Evolutionary conservation across 2,113 vertebrate genomes (phyloP).

Genomic region (Rhinoderma darwinii): DNA sequence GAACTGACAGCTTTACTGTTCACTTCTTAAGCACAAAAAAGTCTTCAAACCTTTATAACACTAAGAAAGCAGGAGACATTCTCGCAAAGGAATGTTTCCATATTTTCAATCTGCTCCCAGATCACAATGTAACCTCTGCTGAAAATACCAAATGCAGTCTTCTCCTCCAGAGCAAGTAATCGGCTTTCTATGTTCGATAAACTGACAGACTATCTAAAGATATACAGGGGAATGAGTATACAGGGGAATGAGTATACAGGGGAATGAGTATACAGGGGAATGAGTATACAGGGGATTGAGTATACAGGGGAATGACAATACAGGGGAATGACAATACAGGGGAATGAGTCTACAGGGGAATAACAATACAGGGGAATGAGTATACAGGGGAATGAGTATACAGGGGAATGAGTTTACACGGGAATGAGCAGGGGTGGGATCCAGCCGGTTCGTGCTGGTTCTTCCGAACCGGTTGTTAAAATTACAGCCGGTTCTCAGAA

Average conservation of each 20-base stretch:
- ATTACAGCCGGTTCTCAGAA: too few species aligned
- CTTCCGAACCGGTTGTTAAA: too few species aligned
- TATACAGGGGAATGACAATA: too few species aligned
- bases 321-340: too few species aligned
- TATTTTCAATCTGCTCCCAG: constrained; percentile 2
- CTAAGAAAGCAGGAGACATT: constrained; percentile 44
- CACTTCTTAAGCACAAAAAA: constrained; percentile 40
- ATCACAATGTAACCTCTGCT: constrained; percentile 37
- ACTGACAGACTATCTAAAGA: background rate
- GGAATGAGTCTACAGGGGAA: too few species aligned
- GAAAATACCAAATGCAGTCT: constrained; percentile 15
- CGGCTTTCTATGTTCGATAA: background rate
- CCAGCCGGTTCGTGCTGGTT: too few species aligned
- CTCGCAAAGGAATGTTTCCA: constrained; percentile 37
- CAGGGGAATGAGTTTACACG: too few species aligned
- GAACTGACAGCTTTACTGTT: constrained; percentile 45
- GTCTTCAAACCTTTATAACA: constrained; percentile 48
- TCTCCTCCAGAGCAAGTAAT: background rate
- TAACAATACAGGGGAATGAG: too few species aligned
- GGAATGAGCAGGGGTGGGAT: too few species aligned
- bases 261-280: too few species aligned
- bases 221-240: background rate
- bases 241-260: background rate
- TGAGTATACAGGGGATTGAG: too few species aligned
- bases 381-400: too few species aligned